Conservation (phyloP, 2,888 invertebrate species). For the Allygus modestus region DNA sequence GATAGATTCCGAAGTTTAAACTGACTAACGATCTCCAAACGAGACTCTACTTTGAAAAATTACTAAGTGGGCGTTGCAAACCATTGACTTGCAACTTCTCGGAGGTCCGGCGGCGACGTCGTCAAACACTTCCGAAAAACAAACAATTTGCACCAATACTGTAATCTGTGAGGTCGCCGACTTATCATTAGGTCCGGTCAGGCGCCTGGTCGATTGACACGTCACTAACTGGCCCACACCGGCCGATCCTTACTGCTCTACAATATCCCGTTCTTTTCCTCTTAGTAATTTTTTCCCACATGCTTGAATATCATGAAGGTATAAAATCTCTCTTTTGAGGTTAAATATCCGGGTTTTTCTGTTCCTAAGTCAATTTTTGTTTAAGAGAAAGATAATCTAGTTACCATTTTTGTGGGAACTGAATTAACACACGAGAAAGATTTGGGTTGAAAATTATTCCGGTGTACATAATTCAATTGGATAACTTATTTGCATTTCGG, state of each 20-base stretch:
- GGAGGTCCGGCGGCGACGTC: conserved; percentile 47
- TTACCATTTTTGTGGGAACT: no score
- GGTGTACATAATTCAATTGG: no score
- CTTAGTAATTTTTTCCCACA: no score
- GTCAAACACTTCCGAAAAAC: conserved; percentile 50
- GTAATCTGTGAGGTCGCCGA: conserved; percentile 22
- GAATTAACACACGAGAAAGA: background rate
- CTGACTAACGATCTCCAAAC: conserved; percentile 17
- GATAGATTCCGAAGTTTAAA: no score
- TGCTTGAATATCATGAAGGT: no score
- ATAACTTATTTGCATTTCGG: no score
- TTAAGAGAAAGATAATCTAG: no score
- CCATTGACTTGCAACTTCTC: conserved; percentile 56
- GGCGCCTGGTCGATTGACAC: conserved; percentile 50
- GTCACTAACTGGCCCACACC: background rate
- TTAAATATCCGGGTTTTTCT: no score
- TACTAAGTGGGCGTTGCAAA: conserved; percentile 37
- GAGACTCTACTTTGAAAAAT: conserved; percentile 39
- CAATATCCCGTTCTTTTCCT: background rate
- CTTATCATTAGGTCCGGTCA: conserved; percentile 29
- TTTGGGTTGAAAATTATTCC: no score
- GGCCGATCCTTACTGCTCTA: background rate
- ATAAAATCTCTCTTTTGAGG: no score
- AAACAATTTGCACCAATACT: conserved; percentile 51
- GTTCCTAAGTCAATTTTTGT: background rate